These are phyloP conservation scores for Apamea crenata DNA, from an alignment of 2,888 invertebrate genomes.

Conservation along the genomic window DNA sequence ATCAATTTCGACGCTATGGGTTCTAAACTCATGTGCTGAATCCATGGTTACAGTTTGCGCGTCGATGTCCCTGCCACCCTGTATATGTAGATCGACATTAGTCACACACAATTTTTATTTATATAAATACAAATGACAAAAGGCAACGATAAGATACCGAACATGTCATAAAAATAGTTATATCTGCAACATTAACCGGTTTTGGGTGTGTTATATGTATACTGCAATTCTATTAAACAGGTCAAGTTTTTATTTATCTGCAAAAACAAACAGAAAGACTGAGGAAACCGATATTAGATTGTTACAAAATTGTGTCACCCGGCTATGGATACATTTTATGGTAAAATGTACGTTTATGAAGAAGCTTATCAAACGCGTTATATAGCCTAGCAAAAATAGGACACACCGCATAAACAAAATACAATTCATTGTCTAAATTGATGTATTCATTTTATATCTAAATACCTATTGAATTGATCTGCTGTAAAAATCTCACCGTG, in stretches of 20 bases:
- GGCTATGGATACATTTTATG: too few species aligned
- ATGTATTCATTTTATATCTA: too few species aligned
- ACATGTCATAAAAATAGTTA: constrained; percentile 1
- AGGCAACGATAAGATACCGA: constrained; percentile 16
- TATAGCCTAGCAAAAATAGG: neutral
- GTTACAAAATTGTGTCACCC: constrained; percentile 32
- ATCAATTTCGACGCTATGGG: too few species aligned
- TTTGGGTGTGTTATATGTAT: neutral
- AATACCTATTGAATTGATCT: neutral
- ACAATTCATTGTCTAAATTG: too few species aligned
- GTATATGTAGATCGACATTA: too few species aligned
- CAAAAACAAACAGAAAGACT: constrained; percentile 11
- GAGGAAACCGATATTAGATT: constrained; percentile 36
- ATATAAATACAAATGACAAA: neutral
- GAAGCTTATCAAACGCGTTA: neutral
- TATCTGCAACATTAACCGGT: neutral
- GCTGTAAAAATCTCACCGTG: too few species aligned
- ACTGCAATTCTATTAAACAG: constrained; percentile 14
- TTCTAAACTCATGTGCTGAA: too few species aligned
- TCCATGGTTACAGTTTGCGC: too few species aligned
- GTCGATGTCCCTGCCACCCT: too few species aligned
- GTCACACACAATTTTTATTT: too few species aligned
- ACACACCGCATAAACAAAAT: too few species aligned
- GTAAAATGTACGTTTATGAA: too few species aligned
- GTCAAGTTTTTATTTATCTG: constrained; percentile 43